Conservation (phyloP, 2,888 invertebrate species). For the Capitulum mitella region DNA sequence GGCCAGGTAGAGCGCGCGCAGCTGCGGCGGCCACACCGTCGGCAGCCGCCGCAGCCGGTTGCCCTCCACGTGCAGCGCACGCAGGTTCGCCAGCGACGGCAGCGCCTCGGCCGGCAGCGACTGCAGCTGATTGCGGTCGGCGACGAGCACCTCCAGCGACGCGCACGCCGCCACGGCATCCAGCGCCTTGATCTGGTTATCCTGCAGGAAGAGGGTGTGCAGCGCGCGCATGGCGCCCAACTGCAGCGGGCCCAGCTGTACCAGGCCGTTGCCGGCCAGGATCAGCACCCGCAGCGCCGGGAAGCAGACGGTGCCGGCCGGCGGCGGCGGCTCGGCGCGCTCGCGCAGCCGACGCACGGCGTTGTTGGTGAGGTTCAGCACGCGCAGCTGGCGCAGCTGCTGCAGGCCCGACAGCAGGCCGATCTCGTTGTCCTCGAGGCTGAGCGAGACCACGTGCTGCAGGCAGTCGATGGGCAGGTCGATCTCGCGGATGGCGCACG, state of each 20-base stretch:
- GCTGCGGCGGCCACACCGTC: slow-evolving; percentile 9
- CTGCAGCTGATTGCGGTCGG: slow-evolving; percentile 16
- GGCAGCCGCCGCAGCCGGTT: slow-evolving; percentile 22
- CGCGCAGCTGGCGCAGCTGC: slow-evolving; percentile 8
- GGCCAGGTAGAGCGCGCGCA: slow-evolving; percentile 11
- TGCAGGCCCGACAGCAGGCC: not conserved
- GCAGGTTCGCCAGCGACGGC: not conserved
- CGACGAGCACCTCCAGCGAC: slow-evolving; percentile 12
- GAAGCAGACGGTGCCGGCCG: slow-evolving; percentile 3
- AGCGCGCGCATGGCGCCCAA: not conserved
- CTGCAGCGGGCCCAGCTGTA: not conserved
- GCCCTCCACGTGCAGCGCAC: slow-evolving; percentile 1
- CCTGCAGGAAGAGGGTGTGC: not conserved
- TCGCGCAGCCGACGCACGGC: not conserved
- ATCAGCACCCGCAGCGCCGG: slow-evolving; percentile 3
- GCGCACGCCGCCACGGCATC: not conserved
- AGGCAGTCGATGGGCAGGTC: not conserved
- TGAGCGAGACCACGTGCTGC: not conserved
- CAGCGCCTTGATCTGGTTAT: not conserved
- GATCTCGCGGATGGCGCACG: not conserved
- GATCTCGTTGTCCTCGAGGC: slow-evolving; percentile 3
- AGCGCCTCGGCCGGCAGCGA: slow-evolving; percentile 4
- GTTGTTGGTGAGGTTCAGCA: slow-evolving; percentile 14
- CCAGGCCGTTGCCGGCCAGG: not conserved
- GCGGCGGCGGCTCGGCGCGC: not conserved